Conservation (phyloP, 2,888 invertebrate genomes). For the Cosmia trapezina region DNA sequence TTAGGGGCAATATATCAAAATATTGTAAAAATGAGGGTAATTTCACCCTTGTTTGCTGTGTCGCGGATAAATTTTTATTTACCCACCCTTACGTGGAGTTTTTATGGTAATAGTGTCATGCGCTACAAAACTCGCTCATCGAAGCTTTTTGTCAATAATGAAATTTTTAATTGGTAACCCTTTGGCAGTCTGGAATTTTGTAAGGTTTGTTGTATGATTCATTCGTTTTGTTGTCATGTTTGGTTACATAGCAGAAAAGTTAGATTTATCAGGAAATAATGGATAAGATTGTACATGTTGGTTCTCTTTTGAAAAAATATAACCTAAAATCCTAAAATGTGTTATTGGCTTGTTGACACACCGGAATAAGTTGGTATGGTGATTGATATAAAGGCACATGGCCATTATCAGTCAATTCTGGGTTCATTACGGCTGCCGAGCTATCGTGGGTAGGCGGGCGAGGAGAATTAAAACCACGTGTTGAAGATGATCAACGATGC, state of each 20-base stretch:
- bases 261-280: no score
- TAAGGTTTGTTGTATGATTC: constrained; percentile 38
- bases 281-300: no score
- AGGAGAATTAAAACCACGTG: no score
- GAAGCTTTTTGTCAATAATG: constrained; percentile 63
- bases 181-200: constrained; percentile 2
- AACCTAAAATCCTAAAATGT: no score
- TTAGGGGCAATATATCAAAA: constrained; percentile 89
- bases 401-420: no score
- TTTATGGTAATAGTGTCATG: constrained; percentile 60
- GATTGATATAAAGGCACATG: no score
- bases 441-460: no score
- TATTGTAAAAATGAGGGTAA: constrained; percentile 84
- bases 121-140: constrained; percentile 44
- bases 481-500: no score
- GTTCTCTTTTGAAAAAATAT: no score
- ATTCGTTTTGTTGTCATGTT: constrained; percentile 1
- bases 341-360: no score
- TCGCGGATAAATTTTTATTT: constrained; percentile 70
- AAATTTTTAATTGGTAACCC: constrained; percentile 45
- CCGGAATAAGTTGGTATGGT: no score
- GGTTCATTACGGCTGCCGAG: no score
- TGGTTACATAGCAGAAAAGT: not conserved
- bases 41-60: constrained; percentile 81
- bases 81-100: constrained; percentile 58